A percentile compares a stretch with the other conserved stretches of the same genome.
Evolutionary conservation across 1,140 invertebrate species (phyloP).

Genomic region (Brachionus plicatilis): DNA sequence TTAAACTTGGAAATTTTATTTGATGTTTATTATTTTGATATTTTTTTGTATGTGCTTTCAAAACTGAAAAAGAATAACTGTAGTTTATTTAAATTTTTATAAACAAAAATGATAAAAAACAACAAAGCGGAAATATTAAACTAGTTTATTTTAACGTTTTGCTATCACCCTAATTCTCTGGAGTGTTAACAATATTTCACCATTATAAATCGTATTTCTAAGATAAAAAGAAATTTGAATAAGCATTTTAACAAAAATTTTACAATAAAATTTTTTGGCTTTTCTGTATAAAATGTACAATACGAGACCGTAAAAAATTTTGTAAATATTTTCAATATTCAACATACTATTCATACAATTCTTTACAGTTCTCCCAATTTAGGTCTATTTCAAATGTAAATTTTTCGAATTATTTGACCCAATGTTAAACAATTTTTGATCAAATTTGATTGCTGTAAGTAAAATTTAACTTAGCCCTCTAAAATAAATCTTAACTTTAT

Average conservation of each 20-base stretch:
- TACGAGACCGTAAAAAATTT: not conserved
- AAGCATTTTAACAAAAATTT: not conserved
- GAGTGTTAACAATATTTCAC: not conserved
- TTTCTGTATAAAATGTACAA: not conserved
- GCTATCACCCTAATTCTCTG: not conserved
- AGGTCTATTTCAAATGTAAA: not conserved
- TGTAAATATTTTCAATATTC: not conserved
- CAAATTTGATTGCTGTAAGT: conserved; percentile 9
- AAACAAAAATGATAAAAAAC: conserved; percentile 8
- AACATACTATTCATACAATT: not conserved
- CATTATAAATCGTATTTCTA: not conserved
- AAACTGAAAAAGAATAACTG: not conserved
- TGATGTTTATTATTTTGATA: not conserved
- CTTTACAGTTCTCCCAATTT: not conserved
- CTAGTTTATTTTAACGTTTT: not conserved
- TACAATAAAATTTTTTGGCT: not conserved
- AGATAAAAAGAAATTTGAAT: not conserved
- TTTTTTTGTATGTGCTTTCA: not conserved
- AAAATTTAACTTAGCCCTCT: conserved; percentile 8
- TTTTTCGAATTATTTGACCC: not conserved
- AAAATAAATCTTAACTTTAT: not conserved
- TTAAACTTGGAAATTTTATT: not conserved
- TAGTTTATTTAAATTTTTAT: not conserved
- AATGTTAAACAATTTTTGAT: not conserved
- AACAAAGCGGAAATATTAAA: not conserved